phyloP scores from a whole-genome alignment of 1,140 invertebrate genomes.

The Drosophila parvula region DNA sequence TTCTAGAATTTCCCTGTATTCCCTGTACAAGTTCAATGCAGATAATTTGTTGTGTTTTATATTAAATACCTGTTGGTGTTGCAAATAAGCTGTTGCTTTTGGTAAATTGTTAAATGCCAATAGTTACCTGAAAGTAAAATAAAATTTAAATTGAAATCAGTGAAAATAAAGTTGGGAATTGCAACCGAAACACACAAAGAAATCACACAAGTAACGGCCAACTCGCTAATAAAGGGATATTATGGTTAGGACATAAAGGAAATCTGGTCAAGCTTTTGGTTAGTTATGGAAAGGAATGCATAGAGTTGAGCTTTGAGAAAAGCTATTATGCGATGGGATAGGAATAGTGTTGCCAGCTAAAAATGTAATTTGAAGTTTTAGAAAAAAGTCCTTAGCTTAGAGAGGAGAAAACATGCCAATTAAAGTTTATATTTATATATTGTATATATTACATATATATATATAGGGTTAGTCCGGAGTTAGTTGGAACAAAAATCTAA shows the following conservation, averaged over 20 bases:
- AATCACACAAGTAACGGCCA: conserved; percentile 50
- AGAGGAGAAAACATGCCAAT: conserved; percentile 70
- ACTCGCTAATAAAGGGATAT: conserved; percentile 30
- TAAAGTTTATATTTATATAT: conserved; percentile 9
- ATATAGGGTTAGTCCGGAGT: conserved; percentile 7
- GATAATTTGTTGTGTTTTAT: not conserved
- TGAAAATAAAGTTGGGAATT: not conserved
- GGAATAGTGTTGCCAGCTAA: conserved; percentile 50
- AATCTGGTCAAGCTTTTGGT: conserved; percentile 31
- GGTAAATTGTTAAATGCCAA: conserved; percentile 40
- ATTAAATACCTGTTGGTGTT: conserved; percentile 14
- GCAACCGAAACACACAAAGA: conserved; percentile 30
- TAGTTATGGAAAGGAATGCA: conserved; percentile 21
- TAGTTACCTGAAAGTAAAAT: conserved; percentile 74
- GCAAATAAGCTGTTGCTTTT: conserved; percentile 11
- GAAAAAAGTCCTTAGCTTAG: conserved; percentile 5
- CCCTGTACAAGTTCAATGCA: not conserved
- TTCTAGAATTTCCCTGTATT: conserved; percentile 30
- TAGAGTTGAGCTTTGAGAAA: conserved; percentile 31
- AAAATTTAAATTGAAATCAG: conserved; percentile 35
- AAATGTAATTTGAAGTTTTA: conserved; percentile 13
- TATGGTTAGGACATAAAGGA: conserved; percentile 38
- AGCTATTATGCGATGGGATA: conserved; percentile 34
- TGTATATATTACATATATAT: no score
- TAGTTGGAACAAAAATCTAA: conserved; percentile 13